These are phyloP conservation scores for Propsilocerus akamusi DNA, from an alignment of 1,140 invertebrate genomes.

Conservation along the genomic window DNA sequence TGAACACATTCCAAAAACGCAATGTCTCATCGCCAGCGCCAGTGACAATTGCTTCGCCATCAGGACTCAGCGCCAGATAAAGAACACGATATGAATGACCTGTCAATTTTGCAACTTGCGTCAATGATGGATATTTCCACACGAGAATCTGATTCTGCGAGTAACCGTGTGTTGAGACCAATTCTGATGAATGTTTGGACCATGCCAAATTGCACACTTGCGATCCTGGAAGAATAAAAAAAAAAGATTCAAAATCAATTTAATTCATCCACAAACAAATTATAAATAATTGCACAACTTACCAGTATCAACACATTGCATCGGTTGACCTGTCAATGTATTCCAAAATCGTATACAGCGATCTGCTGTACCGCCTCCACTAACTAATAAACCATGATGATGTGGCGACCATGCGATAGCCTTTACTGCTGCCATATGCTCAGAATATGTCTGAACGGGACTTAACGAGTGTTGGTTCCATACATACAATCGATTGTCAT, in stretches of 20 bases:
- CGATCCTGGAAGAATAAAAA: slow-evolving; percentile 40
- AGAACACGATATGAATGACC: slow-evolving; percentile 95
- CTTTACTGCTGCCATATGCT: slow-evolving; percentile 96
- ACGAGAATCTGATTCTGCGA: slow-evolving; percentile 99
- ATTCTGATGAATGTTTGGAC: slow-evolving; percentile 96
- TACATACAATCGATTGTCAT: slow-evolving; percentile 96
- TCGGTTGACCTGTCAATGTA: slow-evolving; percentile 94
- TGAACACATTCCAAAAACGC: slow-evolving; percentile 98
- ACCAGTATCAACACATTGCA: slow-evolving; percentile 96
- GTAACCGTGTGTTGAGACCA: slow-evolving; percentile 98
- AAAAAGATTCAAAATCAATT: not conserved
- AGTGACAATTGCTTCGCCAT: slow-evolving; percentile 98
- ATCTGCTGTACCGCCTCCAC: slow-evolving; percentile 96
- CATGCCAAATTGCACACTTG: slow-evolving; percentile 98
- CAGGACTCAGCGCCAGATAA: slow-evolving; percentile 94
- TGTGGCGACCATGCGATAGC: slow-evolving; percentile 99
- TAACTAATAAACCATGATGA: slow-evolving; percentile 93
- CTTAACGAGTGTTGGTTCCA: slow-evolving; percentile 84
- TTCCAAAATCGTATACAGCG: slow-evolving; percentile 99
- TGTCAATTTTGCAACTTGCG: slow-evolving; percentile 88
- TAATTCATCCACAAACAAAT: too few relatives aligned
- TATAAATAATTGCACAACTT: slow-evolving; percentile 25
- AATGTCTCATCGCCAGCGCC: slow-evolving; percentile 98
- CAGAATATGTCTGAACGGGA: slow-evolving; percentile 90
- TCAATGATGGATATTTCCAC: slow-evolving; percentile 97